Evolutionary conservation across 2,113 vertebrate genomes (phyloP), one percentile per base, ranked within the genome.

Genomic region (Acrocephalus kingi): DNA sequence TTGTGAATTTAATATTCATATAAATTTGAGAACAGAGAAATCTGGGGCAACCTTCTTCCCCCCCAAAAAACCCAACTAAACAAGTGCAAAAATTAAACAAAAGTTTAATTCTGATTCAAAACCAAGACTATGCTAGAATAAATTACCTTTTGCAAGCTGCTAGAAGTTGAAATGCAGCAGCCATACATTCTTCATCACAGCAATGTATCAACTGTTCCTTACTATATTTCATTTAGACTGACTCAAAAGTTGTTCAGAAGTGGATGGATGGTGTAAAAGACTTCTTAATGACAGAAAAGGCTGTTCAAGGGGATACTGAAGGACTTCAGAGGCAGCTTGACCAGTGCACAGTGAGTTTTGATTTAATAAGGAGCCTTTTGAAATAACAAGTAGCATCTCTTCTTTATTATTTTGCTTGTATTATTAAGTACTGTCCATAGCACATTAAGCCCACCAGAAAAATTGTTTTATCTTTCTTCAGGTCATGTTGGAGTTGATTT

Each of bases 221-320:
- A 39, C 62, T 96, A 0, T 94, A 17, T 96, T 97, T 30, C 8
- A 62, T 96, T 88, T 93, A 99, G 99, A 95, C 98, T 67, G 96
- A 98, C 96, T 97, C 97, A 24, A 95, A 98, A 97, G 94, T 98
- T 75, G 96, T 99, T 82, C 97, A 98, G 79, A 98, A 98, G 62
- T 99, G 99, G 99, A 87, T 98, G 89, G 98, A 98, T 79, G 97
- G 95, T 5, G 99, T 98, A 73, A 98, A 99, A 96, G 98, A 98
- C 52, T 98, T 99, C 87, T 92, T 99, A 96, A 97, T 98, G 83
- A 97, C 97, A 92, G 98, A 99, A 74, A 97, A 97, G 28, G 69
- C 97, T 27, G 93, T 97, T n/a, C 95, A 97, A 41, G 97, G 97
- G 20, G 97, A 98, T 14, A 37, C 94, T 0, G 97, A 98, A 66